Evolutionary conservation across 2,888 invertebrate genomes (phyloP).

Genomic region (Labia minor): DNA sequence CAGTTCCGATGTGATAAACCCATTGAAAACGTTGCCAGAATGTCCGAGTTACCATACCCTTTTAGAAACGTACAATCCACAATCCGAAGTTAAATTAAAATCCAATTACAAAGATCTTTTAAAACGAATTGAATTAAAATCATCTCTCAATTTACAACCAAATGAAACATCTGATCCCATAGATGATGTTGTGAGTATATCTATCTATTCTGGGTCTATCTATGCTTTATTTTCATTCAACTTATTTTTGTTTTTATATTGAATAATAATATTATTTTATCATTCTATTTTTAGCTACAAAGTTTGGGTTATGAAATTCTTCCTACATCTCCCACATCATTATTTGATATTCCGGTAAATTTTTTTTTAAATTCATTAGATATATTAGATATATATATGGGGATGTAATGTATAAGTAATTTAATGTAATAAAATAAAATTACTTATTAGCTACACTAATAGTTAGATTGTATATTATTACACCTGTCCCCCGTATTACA

Average conservation of each 20-base stretch:
- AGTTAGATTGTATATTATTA: too few species aligned
- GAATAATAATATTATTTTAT: too few species aligned
- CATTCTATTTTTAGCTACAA: constrained; percentile 25
- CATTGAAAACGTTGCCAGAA: constrained; percentile 32
- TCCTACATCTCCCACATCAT: constrained; percentile 39
- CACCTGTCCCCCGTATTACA: too few species aligned
- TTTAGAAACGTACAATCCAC: constrained; percentile 46
- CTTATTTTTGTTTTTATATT: too few species aligned
- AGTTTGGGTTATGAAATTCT: constrained; percentile 50
- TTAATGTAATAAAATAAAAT: too few species aligned
- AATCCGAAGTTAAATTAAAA: constrained; percentile 29
- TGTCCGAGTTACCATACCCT: constrained; percentile 48
- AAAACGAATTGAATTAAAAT: neutral
- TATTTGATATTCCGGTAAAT: constrained; percentile 39
- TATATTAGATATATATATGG: too few species aligned
- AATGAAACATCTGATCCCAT: neutral
- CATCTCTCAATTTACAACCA: neutral
- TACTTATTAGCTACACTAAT: too few species aligned
- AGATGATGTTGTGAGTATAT: neutral
- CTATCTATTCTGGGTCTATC: too few species aligned
- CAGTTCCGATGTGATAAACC: constrained; percentile 29
- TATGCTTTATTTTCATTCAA: too few species aligned
- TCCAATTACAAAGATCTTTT: neutral
- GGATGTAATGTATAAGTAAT: too few species aligned
- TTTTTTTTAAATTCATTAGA: too few species aligned